phyloP scores from a whole-genome alignment of 2,113 vertebrate species.

The Pelecanus crispus region DNA sequence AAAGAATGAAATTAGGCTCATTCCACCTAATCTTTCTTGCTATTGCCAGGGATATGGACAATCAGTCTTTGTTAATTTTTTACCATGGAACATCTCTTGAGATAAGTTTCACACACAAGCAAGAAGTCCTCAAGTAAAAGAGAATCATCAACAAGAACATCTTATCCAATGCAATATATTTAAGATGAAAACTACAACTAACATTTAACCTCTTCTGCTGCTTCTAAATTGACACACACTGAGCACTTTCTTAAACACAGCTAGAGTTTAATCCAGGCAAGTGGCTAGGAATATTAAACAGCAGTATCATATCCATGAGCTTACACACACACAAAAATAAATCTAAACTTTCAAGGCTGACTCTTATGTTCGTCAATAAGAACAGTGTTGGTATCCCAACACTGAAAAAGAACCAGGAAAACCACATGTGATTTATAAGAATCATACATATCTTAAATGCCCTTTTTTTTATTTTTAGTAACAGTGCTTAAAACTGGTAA shows the following conservation, averaged over 20 bases:
- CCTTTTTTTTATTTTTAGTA: background rate
- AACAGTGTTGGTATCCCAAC: background rate
- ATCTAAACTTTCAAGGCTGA: background rate
- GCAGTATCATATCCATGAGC: background rate
- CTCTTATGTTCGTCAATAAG: background rate
- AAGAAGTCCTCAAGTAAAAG: background rate
- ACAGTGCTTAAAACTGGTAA: background rate
- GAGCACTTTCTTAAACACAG: background rate
- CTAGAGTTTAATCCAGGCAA: background rate
- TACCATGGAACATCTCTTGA: background rate
- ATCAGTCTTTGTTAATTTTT: background rate
- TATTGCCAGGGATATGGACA: background rate
- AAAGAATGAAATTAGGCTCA: background rate
- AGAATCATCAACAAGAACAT: background rate
- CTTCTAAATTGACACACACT: background rate
- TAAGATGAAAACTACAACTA: background rate
- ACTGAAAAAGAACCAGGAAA: background rate
- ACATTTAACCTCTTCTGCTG: background rate
- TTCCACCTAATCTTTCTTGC: background rate
- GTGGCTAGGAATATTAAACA: background rate
- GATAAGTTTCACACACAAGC: background rate
- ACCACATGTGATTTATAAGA: background rate
- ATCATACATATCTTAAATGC: accelerated
- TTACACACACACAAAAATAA: background rate
- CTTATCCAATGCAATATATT: background rate